Conservation (phyloP, 2,113 vertebrate genomes). For the Nematolebias whitei region DNA sequence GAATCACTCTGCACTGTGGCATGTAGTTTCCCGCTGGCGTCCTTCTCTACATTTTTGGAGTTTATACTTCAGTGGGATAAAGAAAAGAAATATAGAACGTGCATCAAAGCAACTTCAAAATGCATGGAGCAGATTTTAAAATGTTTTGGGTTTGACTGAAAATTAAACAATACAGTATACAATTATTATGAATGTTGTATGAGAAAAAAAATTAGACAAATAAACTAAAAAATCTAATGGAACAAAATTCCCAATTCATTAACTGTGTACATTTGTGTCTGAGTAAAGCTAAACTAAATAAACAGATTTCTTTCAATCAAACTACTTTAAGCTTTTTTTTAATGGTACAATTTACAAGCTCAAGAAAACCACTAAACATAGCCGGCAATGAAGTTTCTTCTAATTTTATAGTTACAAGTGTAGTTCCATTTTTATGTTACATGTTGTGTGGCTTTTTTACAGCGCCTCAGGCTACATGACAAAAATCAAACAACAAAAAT, state of each 20-base stretch:
- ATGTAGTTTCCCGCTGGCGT: constrained; percentile 34
- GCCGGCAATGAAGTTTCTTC: constrained; percentile 32
- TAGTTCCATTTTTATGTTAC: constrained; percentile 36
- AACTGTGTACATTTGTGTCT: not conserved
- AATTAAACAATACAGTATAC: not conserved
- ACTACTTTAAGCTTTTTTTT: constrained; percentile 42
- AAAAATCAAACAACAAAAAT: too few species aligned
- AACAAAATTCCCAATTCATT: not conserved
- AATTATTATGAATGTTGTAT: not conserved
- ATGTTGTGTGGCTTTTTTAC: too few species aligned
- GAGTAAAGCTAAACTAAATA: not conserved
- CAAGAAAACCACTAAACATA: constrained; percentile 54
- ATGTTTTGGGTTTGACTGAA: constrained; percentile 11
- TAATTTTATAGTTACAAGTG: constrained; percentile 29
- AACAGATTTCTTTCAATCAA: constrained; percentile 28
- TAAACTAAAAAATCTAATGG: not conserved
- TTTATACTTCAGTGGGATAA: constrained; percentile 19
- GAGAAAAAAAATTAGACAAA: too few species aligned
- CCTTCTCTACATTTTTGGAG: constrained; percentile 5
- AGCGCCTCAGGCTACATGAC: too few species aligned
- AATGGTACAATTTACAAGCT: constrained; percentile 30
- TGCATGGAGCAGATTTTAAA: constrained; percentile 17
- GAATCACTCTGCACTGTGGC: constrained; percentile 41
- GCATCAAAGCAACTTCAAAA: constrained; percentile 19
- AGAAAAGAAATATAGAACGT: constrained; percentile 14